Evolutionary conservation across 2,888 invertebrate genomes (phyloP).

Genomic region (Archaeoteleia sp.): DNA sequence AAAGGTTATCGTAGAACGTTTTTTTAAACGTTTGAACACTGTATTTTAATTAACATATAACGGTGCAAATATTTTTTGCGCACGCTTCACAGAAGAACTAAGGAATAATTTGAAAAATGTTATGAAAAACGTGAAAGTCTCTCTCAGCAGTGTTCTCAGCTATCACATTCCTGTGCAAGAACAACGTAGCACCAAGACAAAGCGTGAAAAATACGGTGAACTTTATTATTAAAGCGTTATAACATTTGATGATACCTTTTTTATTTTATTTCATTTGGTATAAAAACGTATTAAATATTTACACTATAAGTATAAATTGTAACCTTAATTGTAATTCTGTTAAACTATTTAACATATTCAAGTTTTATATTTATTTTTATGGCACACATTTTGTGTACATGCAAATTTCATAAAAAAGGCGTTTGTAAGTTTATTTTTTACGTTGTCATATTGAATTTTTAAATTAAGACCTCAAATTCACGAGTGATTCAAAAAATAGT

Average conservation of each 20-base stretch:
- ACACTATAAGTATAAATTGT: too few relatives aligned
- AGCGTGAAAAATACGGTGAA: conserved; percentile 69
- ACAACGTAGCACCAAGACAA: conserved; percentile 65
- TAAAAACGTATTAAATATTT: not conserved
- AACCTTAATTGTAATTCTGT: too few relatives aligned
- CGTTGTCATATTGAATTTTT: too few relatives aligned
- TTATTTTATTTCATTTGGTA: conserved; percentile 1
- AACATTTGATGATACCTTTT: conserved; percentile 4
- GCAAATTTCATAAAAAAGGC: too few relatives aligned
- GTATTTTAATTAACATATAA: not conserved
- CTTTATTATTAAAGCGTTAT: conserved; percentile 26
- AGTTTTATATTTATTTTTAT: too few relatives aligned
- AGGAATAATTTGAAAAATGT: conserved; percentile 58
- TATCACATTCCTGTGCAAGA: conserved; percentile 70
- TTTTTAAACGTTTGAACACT: too few relatives aligned
- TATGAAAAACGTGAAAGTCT: conserved; percentile 69
- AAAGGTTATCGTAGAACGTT: too few relatives aligned
- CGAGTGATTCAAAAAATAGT: too few relatives aligned
- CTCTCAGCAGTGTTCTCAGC: conserved; percentile 71
- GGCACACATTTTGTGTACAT: too few relatives aligned
- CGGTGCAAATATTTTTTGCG: conserved; percentile 34
- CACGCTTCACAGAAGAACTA: conserved; percentile 58
- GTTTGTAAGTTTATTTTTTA: too few relatives aligned
- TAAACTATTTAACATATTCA: too few relatives aligned
- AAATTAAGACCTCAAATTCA: too few relatives aligned